phyloP scores from a whole-genome alignment of 2,113 vertebrate species.

The Stictonetta naevosa region DNA sequence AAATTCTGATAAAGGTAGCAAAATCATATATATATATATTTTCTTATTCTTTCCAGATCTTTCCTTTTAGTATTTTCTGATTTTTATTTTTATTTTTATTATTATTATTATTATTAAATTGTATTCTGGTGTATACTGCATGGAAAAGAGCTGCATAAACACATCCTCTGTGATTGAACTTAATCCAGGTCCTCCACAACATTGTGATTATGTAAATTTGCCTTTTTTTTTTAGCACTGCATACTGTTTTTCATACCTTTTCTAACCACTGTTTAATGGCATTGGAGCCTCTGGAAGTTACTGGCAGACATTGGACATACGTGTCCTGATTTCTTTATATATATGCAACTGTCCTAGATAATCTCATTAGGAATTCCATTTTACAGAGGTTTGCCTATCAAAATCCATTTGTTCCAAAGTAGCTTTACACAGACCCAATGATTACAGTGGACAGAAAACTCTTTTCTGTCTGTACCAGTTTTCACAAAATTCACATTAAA shows the following conservation, averaged over 20 bases:
- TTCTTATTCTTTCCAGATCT: neutral
- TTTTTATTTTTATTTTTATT: fast-evolving
- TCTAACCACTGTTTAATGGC: neutral
- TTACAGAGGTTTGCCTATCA: neutral
- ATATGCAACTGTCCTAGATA: neutral
- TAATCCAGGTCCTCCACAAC: neutral
- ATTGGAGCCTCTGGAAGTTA: neutral
- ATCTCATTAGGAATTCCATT: neutral
- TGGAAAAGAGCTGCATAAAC: neutral
- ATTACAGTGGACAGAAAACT: neutral
- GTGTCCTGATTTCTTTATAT: neutral
- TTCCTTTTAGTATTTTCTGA: neutral
- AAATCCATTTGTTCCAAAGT: neutral
- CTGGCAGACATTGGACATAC: neutral
- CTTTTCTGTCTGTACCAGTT: neutral
- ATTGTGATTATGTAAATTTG: neutral
- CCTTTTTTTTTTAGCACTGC: neutral
- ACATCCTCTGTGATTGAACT: neutral
- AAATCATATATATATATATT: no score
- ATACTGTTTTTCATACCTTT: neutral
- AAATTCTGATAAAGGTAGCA: neutral
- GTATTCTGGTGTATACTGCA: neutral
- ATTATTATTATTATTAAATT: no score
- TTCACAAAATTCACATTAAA: neutral
- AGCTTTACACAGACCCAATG: neutral